Evolutionary conservation across 2,797 vertebrate genomes (phyloP), one percentile per base, ranked within the genome.

Genomic region (Enteromius treurensis): DNA sequence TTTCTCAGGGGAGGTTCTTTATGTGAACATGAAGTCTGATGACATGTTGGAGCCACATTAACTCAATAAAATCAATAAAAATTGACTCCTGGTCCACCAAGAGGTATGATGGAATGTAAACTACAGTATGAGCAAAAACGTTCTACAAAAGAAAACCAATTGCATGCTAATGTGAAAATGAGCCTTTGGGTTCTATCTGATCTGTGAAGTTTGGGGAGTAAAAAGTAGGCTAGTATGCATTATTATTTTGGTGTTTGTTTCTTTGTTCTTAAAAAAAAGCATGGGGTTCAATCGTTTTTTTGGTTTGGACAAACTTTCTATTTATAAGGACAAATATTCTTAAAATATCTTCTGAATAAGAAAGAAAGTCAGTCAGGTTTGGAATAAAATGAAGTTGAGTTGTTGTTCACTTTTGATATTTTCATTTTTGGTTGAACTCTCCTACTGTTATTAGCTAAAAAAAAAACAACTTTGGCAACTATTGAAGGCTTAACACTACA

Each of bases 61-160:
- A 0, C 17, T 67, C 62, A 32, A 19, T 21, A 80, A 69, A 83
- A 83, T 26, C 49, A n/a, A 77, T 40, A 9, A 40, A 40, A 40
- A 40, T 47, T 3, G 51, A 47, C 64, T 21, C 45, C 42, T 68
- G 68, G 58, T 58, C n/a, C 73, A 15, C 47, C 49, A 74, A 62
- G 45, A 47, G 71, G 55, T 64, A 42, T 64, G 68, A 70, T 64
- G 69, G 76, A 79, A 79, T 79, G 76, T 79, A 73, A 73, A 73
- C 55, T 26, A 26, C 26, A 26, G 26, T 65, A 21, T 78, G 17
- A 45, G 34, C 42, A 75, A 29, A 80, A 8, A 15, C 51, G 1
- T 64, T 58, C 7, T 67, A n/a, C 17, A 60, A 79, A 84, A 75
- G 29, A 71, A 79, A 51, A 78, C 13, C 29, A 79, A 60, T 51